phyloP scores from a whole-genome alignment of 2,113 vertebrate species.

The Coptodon bakossiorum region DNA sequence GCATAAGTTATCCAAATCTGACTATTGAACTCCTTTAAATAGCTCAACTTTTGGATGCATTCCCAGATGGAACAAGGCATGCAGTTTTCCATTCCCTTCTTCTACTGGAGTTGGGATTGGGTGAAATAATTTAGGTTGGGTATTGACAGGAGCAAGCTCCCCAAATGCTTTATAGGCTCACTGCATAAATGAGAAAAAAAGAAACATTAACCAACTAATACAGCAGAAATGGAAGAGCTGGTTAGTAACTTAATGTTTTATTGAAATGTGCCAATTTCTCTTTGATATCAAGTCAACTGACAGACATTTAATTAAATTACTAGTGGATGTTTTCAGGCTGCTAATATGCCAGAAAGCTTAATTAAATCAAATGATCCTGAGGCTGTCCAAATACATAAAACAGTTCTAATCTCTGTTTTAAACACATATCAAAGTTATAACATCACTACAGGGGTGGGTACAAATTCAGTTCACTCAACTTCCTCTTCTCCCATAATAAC shows the following conservation, averaged over 20 bases:
- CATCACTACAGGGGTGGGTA: not conserved
- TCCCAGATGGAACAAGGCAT: not conserved
- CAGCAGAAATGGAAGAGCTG: not conserved
- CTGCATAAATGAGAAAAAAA: not conserved
- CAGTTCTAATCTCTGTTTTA: not conserved
- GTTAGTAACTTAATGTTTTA: not conserved
- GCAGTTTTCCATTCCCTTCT: not conserved
- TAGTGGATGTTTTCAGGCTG: not conserved
- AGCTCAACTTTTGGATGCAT: not conserved
- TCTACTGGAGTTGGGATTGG: not conserved
- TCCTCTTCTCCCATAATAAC: not conserved
- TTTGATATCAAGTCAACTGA: not conserved
- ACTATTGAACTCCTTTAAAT: not conserved
- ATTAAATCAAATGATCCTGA: not conserved
- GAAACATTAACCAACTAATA: not conserved
- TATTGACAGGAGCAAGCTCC: not conserved
- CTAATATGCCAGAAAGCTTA: not conserved
- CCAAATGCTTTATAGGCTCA: not conserved
- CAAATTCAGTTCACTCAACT: not conserved
- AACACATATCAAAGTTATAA: not conserved
- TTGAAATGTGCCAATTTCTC: not conserved
- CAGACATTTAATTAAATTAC: not conserved
- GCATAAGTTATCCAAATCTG: not conserved
- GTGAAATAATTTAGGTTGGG: not conserved
- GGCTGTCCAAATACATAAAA: not conserved